Base-by-base conservation (phyloP, 1,140 invertebrate species). In the Carposina sasakii region DNA sequence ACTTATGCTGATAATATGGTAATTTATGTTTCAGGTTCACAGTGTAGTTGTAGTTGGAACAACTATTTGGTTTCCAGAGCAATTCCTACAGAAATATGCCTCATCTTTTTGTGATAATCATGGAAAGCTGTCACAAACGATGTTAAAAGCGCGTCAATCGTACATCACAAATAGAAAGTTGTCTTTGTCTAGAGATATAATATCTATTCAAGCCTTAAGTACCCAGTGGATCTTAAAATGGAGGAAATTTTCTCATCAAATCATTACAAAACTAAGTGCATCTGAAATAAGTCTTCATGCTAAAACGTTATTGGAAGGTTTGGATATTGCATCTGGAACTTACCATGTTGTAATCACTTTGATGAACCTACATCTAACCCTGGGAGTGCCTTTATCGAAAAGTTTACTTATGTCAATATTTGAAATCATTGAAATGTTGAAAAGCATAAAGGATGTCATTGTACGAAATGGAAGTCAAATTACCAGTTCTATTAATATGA, bases 381-480 rank as follows among this genome's bases (percentile, higher is more conserved):
- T 94, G 24, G 88, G 89, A 30, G 89, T 91, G 66, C 92, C 95
- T 13, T 91, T 98, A 82, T 91, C 90, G 1, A 94, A 94, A 74
- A 90, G 89, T 19, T 89, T 91, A 26, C 89, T 96, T 3, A 85
- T 93, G 28, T 87, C 88, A 13, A 78, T 98, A 21, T 97, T 94
- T 83, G 89, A 90, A 69, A 81, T 97, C 9, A 87, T 96, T 23
- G 94, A 97, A 78, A 79, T 95, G 9, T 81, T 97, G 6, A 96
- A 96, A 83, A 88, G 89, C 12, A 88, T 96, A 58, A 89, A 93
- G 72, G 88, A 88, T 50, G 88, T 75, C 9, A 88, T 91, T 37
- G 87, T 85, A 3, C 77, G 89, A 36, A 87, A 93, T 69, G 86
- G 87, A 82, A 54, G 87, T 90, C 69, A 77, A 55, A 84, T 82